Evolutionary conservation across 2,113 vertebrate species (phyloP).

Genomic region (Vombatus ursinus): DNA sequence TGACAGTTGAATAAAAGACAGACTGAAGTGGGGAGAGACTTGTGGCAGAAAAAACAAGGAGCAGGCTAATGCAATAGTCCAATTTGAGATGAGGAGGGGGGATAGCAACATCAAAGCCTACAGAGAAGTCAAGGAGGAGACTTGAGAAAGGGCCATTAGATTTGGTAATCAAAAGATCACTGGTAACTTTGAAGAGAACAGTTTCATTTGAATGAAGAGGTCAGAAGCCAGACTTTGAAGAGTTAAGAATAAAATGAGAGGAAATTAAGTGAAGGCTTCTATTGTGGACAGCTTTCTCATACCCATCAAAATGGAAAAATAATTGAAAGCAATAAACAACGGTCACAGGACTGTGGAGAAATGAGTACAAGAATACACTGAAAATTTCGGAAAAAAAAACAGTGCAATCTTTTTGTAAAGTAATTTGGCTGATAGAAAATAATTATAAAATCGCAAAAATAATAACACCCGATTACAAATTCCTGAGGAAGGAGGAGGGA

Average conservation of each 20-base stretch:
- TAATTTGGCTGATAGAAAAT: background rate
- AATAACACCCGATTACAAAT: too few relatives aligned
- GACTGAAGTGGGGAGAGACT: too few relatives aligned
- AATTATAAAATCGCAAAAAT: too few relatives aligned
- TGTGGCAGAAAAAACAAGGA: too few relatives aligned
- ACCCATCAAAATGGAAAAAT: background rate
- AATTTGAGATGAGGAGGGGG: background rate
- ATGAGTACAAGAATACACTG: too few relatives aligned
- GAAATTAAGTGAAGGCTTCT: background rate
- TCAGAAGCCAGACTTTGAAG: background rate
- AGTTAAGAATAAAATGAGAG: background rate
- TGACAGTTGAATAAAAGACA: too few relatives aligned
- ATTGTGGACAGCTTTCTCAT: background rate
- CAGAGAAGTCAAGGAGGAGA: background rate
- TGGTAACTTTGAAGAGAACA: background rate
- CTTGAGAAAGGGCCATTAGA: background rate
- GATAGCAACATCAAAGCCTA: background rate
- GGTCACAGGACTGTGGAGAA: background rate
- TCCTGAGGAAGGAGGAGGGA: too few relatives aligned
- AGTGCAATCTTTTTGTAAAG: background rate
- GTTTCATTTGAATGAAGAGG: background rate
- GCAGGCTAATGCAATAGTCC: too few relatives aligned
- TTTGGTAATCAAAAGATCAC: background rate
- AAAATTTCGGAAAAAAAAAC: background rate
- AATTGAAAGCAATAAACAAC: background rate